Percentiles rank a stretch among this genome's conserved stretches.
These are phyloP conservation scores for Antigone vipio DNA, from an alignment of 2,113 vertebrate genomes.

Conservation along the genomic window DNA sequence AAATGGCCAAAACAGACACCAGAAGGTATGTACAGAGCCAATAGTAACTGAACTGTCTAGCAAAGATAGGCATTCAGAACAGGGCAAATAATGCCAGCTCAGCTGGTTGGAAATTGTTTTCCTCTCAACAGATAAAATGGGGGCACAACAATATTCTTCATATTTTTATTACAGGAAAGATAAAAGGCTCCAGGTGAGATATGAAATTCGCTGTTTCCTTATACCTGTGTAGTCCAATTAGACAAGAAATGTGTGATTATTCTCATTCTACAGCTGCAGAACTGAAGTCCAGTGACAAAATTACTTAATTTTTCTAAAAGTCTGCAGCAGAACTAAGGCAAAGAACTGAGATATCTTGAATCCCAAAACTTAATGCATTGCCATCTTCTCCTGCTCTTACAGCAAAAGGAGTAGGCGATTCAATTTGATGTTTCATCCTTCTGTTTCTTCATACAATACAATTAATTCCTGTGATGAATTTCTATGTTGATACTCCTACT, in stretches of 20 bases:
- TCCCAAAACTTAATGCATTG: neutral
- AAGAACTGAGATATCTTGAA: neutral
- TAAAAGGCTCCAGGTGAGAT: neutral
- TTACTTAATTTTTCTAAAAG: neutral
- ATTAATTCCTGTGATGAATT: conserved; percentile 33
- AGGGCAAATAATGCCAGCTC: neutral
- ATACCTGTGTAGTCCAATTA: neutral
- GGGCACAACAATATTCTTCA: neutral
- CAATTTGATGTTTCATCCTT: neutral
- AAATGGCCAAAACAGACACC: neutral
- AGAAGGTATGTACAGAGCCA: neutral
- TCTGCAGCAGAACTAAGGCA: neutral
- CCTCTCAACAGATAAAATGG: neutral
- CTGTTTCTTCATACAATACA: conserved; percentile 5
- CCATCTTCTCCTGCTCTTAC: neutral
- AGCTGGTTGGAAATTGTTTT: neutral
- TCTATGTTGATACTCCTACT: neutral
- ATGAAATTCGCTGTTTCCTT: neutral
- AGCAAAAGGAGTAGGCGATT: neutral
- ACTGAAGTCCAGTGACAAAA: neutral
- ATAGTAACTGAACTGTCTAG: neutral
- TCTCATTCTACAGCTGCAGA: neutral
- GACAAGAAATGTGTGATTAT: neutral
- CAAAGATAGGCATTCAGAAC: conserved; percentile 1
- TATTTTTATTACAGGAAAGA: neutral